Evolutionary conservation across 2,888 invertebrate genomes (phyloP), one percentile per base, ranked within the genome.

Genomic region (Volucella bombylans): DNA sequence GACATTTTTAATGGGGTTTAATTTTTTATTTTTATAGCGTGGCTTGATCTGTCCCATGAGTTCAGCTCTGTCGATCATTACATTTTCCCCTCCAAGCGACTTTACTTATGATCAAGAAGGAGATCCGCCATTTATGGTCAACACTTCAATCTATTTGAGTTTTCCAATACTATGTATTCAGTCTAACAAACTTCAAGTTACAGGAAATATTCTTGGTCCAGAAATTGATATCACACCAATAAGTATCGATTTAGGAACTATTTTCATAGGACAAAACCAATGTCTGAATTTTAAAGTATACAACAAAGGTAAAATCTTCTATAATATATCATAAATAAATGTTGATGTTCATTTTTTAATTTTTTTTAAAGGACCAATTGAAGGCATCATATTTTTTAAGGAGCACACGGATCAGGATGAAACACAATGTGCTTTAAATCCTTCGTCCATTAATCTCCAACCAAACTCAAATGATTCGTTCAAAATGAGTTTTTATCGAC

Each of bases 251-350:
- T 6, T 68, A 1, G 64, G 64, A 4, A 43, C 47, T 18, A 50
- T 82, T 1, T 79, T 59, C 9, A 47, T 82, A 47, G 82, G 82
- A 9, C 57, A 82, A 59, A 64, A 73, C 38, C 50, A 52, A 6
- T 82, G 68, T 14, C 1, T 69, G 0, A 23, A 9, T 0, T 18
- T 82, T 12, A 14, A 45, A 2, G 62, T 54, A 1, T 1, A n/a
- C 6, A 82, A 82, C 43, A 68, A 68, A 52, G 82, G 82, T 82
- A 45, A n/a, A 3, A 2, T n/a, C 0, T 15, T 15, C 1, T 4
- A 12, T 11, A 57, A 15, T 11, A 39, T 4, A 18, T n/a, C 39
- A 11, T 10, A 6, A 0, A 39, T 6, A 4, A 23, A 38, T 3
- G 12, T 59, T 31, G 2, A 38, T 50, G 1, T 67, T 2, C 8